phyloP scores from a whole-genome alignment of 2,113 vertebrate genomes.

The Corvus moneduloides region DNA sequence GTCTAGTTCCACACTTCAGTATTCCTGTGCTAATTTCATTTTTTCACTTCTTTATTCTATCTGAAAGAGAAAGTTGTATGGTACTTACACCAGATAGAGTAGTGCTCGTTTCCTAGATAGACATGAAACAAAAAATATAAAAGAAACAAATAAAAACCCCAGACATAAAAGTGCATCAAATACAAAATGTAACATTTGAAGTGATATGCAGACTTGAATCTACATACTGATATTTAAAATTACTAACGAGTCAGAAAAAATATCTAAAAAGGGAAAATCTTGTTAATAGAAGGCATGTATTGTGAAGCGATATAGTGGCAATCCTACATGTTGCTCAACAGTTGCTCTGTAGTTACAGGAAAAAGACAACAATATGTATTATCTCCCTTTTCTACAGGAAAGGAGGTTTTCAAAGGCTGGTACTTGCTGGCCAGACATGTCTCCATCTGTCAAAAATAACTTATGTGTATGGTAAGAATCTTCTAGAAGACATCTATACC shows the following conservation, averaged over 20 bases:
- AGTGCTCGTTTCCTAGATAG: neutral
- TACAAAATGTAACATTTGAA: neutral
- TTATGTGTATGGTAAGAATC: neutral
- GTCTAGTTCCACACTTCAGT: neutral
- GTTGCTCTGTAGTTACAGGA: neutral
- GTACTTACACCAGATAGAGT: neutral
- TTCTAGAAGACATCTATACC: neutral
- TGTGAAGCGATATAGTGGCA: neutral
- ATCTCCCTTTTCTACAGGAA: neutral
- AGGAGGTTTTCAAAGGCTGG: neutral
- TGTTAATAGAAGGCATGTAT: neutral
- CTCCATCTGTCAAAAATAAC: neutral
- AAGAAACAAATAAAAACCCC: neutral
- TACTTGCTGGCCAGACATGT: neutral
- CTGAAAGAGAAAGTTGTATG: neutral
- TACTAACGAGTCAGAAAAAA: neutral
- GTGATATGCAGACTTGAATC: neutral
- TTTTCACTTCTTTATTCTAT: neutral
- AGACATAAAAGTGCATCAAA: neutral
- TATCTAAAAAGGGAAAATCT: neutral
- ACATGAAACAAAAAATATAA: neutral
- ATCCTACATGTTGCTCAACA: neutral
- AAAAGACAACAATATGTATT: neutral
- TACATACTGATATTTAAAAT: neutral
- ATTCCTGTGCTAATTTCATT: neutral